phyloP scores from a whole-genome alignment of 2,797 vertebrate genomes.

The Triplophysa yarkandensis region DNA sequence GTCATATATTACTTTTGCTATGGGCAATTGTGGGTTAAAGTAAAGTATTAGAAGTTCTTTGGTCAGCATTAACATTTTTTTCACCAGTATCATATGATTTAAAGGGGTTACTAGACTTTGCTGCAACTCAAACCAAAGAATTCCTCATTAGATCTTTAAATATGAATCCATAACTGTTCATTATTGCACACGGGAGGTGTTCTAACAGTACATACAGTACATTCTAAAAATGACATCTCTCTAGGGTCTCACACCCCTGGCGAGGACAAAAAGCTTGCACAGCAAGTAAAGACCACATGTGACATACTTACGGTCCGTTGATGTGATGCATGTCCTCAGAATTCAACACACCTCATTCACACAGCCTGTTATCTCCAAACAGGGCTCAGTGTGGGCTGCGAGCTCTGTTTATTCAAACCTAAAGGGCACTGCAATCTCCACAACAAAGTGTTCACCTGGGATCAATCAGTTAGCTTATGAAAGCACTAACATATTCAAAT shows the following conservation, averaged over 20 bases:
- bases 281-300: slow-evolving; percentile 20
- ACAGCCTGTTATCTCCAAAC: slow-evolving; percentile 42
- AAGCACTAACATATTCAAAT: slow-evolving; percentile 62
- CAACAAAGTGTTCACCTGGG: slow-evolving; percentile 63
- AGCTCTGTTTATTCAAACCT: slow-evolving; percentile 60
- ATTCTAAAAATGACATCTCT: slow-evolving; percentile 48
- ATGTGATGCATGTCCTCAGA: slow-evolving; percentile 38
- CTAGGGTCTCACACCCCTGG: slow-evolving; percentile 21
- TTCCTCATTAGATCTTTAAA: slow-evolving; percentile 24
- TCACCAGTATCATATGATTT: slow-evolving; percentile 3
- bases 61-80: slow-evolving; percentile 9
- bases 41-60: slow-evolving; percentile 1
- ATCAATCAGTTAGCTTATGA: slow-evolving; percentile 65
- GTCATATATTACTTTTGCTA: background rate
- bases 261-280: slow-evolving; percentile 1
- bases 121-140: slow-evolving; percentile 18
- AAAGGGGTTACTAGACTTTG: background rate
- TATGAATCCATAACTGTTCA: slow-evolving; percentile 25
- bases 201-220: slow-evolving; percentile 24
- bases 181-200: slow-evolving; percentile 26
- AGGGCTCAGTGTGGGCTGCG: slow-evolving; percentile 26
- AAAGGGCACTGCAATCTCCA: slow-evolving; percentile 62
- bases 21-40: background rate
- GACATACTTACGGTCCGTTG: slow-evolving; percentile 32
- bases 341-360: slow-evolving; percentile 41